A percentile compares a stretch with the other conserved stretches of the same genome.
These are phyloP conservation scores for Tinamus major DNA, from an alignment of 2,797 vertebrate species.

Conservation along the genomic window DNA sequence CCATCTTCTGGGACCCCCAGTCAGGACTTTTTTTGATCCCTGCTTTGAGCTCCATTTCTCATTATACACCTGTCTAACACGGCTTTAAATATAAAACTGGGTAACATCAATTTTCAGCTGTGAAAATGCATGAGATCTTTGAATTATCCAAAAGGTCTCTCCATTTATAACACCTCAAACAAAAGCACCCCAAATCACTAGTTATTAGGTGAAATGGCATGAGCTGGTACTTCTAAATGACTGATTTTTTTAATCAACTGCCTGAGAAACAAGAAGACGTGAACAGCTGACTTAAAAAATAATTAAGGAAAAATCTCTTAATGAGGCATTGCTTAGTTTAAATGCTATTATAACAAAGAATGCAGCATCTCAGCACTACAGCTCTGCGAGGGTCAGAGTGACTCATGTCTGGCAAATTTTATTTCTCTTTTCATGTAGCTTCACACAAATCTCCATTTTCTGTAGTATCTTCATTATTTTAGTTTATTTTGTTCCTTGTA, in stretches of 20 bases:
- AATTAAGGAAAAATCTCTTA: slow-evolving; percentile 15
- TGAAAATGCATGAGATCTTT: accelerated
- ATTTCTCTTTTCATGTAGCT: background rate
- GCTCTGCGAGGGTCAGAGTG: background rate
- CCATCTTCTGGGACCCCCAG: background rate
- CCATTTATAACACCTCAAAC: background rate
- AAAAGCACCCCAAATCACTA: accelerated
- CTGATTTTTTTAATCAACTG: background rate
- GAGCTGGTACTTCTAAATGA: background rate
- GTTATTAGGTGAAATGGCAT: background rate
- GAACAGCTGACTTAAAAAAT: slow-evolving; percentile 7
- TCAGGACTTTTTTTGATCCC: background rate
- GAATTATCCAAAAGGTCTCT: background rate
- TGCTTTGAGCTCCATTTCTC: background rate
- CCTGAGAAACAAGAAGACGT: background rate
- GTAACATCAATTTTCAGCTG: background rate
- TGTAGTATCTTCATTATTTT: background rate
- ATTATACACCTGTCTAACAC: accelerated
- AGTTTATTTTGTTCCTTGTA: background rate
- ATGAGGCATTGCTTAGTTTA: background rate
- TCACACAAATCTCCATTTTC: background rate
- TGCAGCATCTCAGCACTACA: background rate
- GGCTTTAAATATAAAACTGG: background rate
- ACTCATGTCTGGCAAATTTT: background rate
- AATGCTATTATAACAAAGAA: background rate